Conservation (phyloP, 2,797 vertebrate species). For the Cygnus olor region DNA sequence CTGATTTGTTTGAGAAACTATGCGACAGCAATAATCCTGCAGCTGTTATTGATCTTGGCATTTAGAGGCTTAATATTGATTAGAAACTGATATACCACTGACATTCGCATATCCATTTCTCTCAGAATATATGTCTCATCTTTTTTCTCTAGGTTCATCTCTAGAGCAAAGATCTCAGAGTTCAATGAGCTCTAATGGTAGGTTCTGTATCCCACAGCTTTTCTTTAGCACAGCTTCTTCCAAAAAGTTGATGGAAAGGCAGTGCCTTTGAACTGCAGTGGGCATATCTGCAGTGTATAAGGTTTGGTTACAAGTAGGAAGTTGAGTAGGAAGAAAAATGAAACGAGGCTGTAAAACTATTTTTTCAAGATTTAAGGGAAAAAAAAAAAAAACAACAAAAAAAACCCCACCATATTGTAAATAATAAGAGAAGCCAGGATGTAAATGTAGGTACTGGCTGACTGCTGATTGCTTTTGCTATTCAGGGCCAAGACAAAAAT, state of each 20-base stretch:
- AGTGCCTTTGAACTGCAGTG: not conserved
- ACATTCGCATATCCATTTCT: constrained; percentile 51
- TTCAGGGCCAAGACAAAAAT: not conserved
- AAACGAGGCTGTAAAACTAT: not conserved
- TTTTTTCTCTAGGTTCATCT: constrained; percentile 65
- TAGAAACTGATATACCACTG: constrained; percentile 71
- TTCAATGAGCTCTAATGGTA: constrained; percentile 22
- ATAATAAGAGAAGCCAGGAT: not conserved
- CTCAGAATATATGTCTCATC: constrained; percentile 34
- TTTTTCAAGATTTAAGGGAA: not conserved
- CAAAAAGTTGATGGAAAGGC: not conserved
- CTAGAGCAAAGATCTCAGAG: constrained; percentile 58
- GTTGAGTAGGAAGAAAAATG: not conserved
- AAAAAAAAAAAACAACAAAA: not conserved
- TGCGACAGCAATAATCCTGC: constrained; percentile 58
- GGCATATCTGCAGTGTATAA: not conserved
- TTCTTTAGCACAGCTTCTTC: not conserved
- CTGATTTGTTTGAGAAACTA: constrained; percentile 63
- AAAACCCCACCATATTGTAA: not conserved
- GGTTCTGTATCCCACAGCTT: constrained; percentile 1
- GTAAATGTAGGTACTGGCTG: not conserved
- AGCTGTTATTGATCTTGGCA: constrained; percentile 72
- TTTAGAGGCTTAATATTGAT: constrained; percentile 74
- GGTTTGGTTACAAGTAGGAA: not conserved
- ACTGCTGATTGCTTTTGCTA: not conserved